Evolutionary conservation across 2,113 vertebrate genomes (phyloP), one percentile per base, ranked within the genome.

Genomic region (Ahaetulla prasina): DNA sequence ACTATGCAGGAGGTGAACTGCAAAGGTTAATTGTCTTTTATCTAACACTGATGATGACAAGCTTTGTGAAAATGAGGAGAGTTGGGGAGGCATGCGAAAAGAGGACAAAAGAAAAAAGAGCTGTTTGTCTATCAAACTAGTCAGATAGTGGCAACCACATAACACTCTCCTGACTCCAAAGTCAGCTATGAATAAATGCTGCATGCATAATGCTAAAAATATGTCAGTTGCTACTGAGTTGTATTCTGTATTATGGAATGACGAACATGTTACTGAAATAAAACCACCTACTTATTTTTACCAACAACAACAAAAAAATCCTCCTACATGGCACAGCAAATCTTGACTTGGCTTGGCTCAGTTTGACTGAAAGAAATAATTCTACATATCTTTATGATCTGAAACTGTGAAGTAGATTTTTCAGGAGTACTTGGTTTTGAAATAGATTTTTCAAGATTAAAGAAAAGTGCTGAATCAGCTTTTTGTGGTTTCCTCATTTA

Each of bases 201-300:
- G 95, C 89, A 20, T 1, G 94, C 74, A 55, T 7, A 90, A 92
- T 94, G 88, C 35, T 93, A 95, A 95, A 95, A 97, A 93, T 94
- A 94, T 93, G 30, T 22, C 88, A 91, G 91, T 93, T 94, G 47
- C 94, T 95, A 92, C 3, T 95, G 94, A 97, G 80, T 95, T 96
- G 95, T 97, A 96, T 93, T 96, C 97, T 95, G 95, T 89, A 95
- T 97, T 97, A 94, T 60, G 55, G 92, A 96, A 95, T 96, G 93
- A 97, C 93, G 97, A 97, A 95, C 93, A 94, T 93, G 89, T 91
- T 96, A 94, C 54, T 94, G 91, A 95, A 95, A 95, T 95, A 96
- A 88, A 96, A 74, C 60, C 96, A 96, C 94, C 96, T 93, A 96
- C 96, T 87, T 63, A 86, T 23, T 85, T 94, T 95, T 11, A 85